These are phyloP conservation scores for Arizona elegans DNA, from an alignment of 2,113 vertebrate genomes.

Conservation along the genomic window DNA sequence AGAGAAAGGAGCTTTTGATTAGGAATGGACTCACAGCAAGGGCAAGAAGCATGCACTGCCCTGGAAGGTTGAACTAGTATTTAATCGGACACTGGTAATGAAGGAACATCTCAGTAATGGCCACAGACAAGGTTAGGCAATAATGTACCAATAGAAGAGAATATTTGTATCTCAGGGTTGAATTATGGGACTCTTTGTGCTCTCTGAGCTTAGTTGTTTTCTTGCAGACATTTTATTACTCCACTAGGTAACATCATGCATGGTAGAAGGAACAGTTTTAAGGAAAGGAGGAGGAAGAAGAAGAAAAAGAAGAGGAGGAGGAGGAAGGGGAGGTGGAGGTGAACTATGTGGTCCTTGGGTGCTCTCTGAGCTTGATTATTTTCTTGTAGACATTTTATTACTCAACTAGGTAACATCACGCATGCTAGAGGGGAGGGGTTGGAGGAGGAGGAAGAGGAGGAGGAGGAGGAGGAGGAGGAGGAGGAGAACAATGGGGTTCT, in stretches of 20 bases:
- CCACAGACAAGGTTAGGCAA: neutral
- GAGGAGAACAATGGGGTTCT: too few species aligned
- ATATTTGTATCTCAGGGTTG: neutral
- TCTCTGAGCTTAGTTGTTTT: neutral
- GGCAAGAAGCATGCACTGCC: neutral
- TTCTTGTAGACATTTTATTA: too few species aligned
- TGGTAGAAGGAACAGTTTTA: neutral
- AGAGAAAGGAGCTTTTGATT: neutral
- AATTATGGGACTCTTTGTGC: neutral
- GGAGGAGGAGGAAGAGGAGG: too few species aligned
- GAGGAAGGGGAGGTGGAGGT: too few species aligned
- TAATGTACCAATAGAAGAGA: neutral
- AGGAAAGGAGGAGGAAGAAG: too few species aligned
- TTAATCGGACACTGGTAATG: neutral
- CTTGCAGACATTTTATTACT: neutral
- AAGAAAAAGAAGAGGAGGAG: too few species aligned
- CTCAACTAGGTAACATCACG: too few species aligned
- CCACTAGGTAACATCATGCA: neutral
- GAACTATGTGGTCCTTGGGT: too few species aligned
- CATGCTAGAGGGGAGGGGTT: too few species aligned
- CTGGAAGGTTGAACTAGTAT: neutral
- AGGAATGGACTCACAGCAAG: neutral
- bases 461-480: too few species aligned
- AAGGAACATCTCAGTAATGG: too few species aligned
- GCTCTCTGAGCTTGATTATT: too few species aligned